Conservation (phyloP, 1,140 invertebrate species). For the Chlorops oryzae region DNA sequence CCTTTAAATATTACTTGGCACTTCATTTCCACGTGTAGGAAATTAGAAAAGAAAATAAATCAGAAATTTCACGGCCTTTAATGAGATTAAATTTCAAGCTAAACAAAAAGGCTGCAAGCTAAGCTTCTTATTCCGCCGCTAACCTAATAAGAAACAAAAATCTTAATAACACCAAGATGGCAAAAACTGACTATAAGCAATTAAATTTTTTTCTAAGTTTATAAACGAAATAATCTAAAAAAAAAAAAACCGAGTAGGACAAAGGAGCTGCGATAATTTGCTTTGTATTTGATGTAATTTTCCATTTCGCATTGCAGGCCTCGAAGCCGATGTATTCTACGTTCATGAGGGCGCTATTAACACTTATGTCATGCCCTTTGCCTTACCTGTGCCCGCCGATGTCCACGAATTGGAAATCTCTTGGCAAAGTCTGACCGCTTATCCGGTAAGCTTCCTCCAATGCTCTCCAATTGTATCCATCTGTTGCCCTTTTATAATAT, state of each 20-base stretch:
- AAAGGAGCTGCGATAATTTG: too few relatives aligned
- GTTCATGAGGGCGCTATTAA: conserved; percentile 83
- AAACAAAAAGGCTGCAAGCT: too few relatives aligned
- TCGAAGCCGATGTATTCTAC: conserved; percentile 78
- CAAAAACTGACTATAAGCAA: neutral
- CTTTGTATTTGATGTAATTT: too few relatives aligned
- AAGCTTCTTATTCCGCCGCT: too few relatives aligned
- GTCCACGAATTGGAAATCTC: conserved; percentile 80
- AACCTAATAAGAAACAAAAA: too few relatives aligned
- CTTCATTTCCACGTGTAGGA: too few relatives aligned
- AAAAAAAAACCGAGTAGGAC: neutral
- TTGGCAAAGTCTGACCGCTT: conserved; percentile 70
- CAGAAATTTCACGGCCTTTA: too few relatives aligned
- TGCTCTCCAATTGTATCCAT: neutral
- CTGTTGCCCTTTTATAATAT: neutral
- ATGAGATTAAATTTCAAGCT: too few relatives aligned
- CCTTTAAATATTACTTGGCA: too few relatives aligned
- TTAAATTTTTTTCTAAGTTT: neutral
- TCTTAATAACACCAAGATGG: neutral
- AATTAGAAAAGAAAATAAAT: too few relatives aligned
- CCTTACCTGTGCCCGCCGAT: conserved; percentile 72
- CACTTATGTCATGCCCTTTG: conserved; percentile 82
- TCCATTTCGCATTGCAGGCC: conserved; percentile 61
- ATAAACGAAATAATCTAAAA: neutral
- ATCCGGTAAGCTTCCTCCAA: conserved; percentile 76